Evolutionary conservation across 2,888 invertebrate genomes (phyloP).

Genomic region (Malthinus flaveolus): DNA sequence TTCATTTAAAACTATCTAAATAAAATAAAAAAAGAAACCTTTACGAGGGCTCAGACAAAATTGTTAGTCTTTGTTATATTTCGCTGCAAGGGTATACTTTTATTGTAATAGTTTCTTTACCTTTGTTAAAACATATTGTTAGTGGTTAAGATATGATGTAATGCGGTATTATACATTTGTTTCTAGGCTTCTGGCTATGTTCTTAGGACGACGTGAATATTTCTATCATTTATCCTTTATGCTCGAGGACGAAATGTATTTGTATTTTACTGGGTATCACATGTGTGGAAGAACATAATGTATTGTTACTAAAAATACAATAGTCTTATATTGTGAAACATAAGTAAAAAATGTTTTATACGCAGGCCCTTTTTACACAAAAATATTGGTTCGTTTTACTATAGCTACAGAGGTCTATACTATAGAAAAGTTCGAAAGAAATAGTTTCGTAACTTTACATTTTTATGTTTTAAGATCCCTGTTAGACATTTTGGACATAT

Average conservation of each 20-base stretch:
- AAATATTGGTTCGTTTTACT: no score
- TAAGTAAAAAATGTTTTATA: no score
- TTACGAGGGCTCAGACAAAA: not conserved
- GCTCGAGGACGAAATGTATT: slow-evolving; percentile 30
- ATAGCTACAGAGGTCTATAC: no score
- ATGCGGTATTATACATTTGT: slow-evolving; percentile 25
- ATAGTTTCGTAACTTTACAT: no score
- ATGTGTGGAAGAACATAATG: not conserved
- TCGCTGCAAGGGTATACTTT: not conserved
- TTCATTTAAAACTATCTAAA: not conserved
- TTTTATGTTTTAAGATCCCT: no score
- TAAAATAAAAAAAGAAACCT: not conserved
- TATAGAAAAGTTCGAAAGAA: no score
- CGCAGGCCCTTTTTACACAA: no score
- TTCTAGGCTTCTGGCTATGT: slow-evolving; percentile 25
- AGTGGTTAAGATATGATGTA: slow-evolving; percentile 27
- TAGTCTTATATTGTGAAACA: not conserved
- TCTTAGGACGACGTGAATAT: slow-evolving; percentile 23
- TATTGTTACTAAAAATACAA: slow-evolving; percentile 3
- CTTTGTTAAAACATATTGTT: slow-evolving; percentile 17
- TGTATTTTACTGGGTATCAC: not conserved
- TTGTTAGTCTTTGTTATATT: slow-evolving; percentile 2
- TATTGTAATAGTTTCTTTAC: slow-evolving; percentile 14
- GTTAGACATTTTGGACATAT: no score
- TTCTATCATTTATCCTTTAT: slow-evolving; percentile 14